These are phyloP conservation scores for Crocodylus rhombifer DNA, from an alignment of 2,797 vertebrate species.

Conservation along the genomic window DNA sequence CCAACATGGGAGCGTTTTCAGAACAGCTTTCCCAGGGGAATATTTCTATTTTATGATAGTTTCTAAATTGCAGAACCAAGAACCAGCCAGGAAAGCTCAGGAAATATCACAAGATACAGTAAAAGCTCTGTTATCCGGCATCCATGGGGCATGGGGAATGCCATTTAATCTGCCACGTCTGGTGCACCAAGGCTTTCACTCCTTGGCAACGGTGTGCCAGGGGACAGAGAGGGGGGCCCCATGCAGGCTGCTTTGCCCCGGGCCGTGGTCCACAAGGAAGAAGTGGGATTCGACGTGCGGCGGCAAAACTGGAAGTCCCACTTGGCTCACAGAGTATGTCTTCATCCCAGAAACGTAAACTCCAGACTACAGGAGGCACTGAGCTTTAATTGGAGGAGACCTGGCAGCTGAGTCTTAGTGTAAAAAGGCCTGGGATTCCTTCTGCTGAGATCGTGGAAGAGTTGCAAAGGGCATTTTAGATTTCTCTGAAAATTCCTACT, in stretches of 20 bases:
- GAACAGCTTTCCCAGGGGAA: fast-evolving
- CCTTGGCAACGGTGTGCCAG: too few relatives aligned
- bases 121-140: not conserved
- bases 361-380: not conserved
- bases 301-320: too few relatives aligned
- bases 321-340: not conserved
- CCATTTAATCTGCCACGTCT: too few relatives aligned
- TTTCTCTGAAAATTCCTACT: not conserved
- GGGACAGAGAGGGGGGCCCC: too few relatives aligned
- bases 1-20: not conserved
- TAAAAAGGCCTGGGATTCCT: conserved; percentile 22
- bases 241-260: too few relatives aligned
- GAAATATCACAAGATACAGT: not conserved
- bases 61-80: not conserved
- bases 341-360: not conserved
- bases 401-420: not conserved
- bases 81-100: not conserved
- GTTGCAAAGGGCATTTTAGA: conserved; percentile 26
- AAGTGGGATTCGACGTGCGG: too few relatives aligned
- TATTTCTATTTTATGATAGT: fast-evolving
- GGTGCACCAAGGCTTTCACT: too few relatives aligned
- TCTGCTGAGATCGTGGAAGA: not conserved
- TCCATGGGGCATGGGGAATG: too few relatives aligned
- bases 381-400: not conserved
- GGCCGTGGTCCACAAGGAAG: too few relatives aligned